phyloP scores from a whole-genome alignment of 2,113 vertebrate genomes.

The Percopsis transmontana region DNA sequence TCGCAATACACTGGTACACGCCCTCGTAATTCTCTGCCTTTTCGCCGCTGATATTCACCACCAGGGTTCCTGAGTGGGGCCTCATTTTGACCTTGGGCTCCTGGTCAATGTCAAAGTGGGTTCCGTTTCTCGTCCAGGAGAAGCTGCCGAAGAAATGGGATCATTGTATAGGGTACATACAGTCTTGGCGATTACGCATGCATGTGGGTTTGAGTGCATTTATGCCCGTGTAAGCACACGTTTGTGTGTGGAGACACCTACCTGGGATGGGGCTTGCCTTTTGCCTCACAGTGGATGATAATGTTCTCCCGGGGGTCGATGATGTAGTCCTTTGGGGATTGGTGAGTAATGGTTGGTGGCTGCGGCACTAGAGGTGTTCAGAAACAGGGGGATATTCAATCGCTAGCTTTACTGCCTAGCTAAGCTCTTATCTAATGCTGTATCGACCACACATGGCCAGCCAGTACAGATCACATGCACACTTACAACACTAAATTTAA shows the following conservation, averaged over 20 bases:
- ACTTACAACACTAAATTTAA: slow-evolving; percentile 27
- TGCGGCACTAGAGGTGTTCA: slow-evolving; percentile 84
- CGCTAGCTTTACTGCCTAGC: slow-evolving; percentile 47
- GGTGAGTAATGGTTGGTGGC: slow-evolving; percentile 92
- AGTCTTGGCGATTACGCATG: not conserved
- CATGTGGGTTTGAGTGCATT: not conserved
- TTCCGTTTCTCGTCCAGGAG: slow-evolving; percentile 95
- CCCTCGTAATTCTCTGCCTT: slow-evolving; percentile 90
- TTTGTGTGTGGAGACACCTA: slow-evolving; percentile 60
- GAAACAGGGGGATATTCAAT: slow-evolving; percentile 46
- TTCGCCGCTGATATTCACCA: slow-evolving; percentile 89
- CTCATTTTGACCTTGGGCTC: slow-evolving; percentile 87
- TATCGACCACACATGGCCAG: slow-evolving; percentile 43
- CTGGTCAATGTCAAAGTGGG: slow-evolving; percentile 91
- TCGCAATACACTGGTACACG: slow-evolving; percentile 92
- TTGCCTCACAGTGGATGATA: slow-evolving; percentile 93
- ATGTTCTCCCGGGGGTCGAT: slow-evolving; percentile 96
- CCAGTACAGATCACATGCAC: slow-evolving; percentile 41
- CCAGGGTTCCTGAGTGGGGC: slow-evolving; percentile 87
- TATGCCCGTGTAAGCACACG: not conserved
- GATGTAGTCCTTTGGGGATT: slow-evolving; percentile 98
- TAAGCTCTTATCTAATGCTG: slow-evolving; percentile 30
- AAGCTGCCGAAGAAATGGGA: slow-evolving; percentile 77
- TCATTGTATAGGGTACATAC: not conserved
- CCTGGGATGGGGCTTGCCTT: slow-evolving; percentile 95